These are phyloP conservation scores for Octopus bimaculoides DNA, from an alignment of 1,140 invertebrate genomes.

Conservation along the genomic window DNA sequence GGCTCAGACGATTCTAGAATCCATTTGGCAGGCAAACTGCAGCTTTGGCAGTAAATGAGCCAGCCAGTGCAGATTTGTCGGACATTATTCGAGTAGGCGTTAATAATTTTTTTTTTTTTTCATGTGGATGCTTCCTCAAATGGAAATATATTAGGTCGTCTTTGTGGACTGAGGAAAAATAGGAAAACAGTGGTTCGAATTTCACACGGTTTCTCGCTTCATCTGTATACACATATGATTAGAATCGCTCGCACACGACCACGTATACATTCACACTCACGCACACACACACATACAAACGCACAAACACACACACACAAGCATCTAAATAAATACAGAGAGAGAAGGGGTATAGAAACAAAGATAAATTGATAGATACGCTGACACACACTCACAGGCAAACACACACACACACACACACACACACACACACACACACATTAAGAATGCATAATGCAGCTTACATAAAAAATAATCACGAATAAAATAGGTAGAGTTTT, in stretches of 20 bases:
- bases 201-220: background rate
- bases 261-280: no score
- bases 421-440: background rate
- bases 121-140: slow-evolving; percentile 29
- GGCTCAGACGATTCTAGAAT: no score
- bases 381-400: background rate
- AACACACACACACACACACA: background rate
- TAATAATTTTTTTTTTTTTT: slow-evolving; percentile 28
- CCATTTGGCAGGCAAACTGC: slow-evolving; percentile 7
- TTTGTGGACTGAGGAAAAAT: slow-evolving; percentile 27
- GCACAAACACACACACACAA: no score
- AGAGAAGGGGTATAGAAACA: no score
- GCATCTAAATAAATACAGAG: no score
- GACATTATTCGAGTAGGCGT: slow-evolving; percentile 24
- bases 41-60: background rate
- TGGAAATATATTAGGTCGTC: slow-evolving; percentile 24
- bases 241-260: no score
- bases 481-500: no score
- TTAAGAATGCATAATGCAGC: no score
- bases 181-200: slow-evolving; percentile 8
- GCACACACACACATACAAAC: no score
- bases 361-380: no score
- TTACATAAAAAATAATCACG: no score
- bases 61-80: background rate
- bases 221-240: no score